Base-by-base conservation (phyloP, 2,113 vertebrate species). In the Amphilophus citrinellus region DNA sequence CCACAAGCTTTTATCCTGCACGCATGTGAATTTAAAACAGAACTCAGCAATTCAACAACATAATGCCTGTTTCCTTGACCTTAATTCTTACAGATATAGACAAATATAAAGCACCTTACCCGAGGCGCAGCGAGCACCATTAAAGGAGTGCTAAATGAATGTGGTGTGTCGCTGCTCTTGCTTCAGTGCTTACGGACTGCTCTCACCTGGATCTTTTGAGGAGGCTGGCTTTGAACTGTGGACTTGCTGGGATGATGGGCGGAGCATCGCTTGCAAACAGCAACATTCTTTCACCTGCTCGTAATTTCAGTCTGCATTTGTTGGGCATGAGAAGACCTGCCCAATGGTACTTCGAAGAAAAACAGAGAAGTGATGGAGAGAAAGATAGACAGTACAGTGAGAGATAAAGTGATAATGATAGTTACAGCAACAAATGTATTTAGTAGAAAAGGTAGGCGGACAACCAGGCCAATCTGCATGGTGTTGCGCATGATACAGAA, bases 71-170 rank as follows among this genome's bases (percentile, higher is more conserved):
- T 56, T 58, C 76, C 18, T 58, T 77, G 3, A 78, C 61, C 2
- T 61, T 3, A 22, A 15, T 15, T 17, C 13, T 27, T 59, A 9
- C 4, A 50, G 56, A 81, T 22, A 7, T 24, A 71, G 8, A 71
- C 9, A 76, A 61, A 63, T 22, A 58, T 35, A 65, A 75, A 84
- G 3, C 22, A 10, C 11, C 89, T 90, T 91, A 93, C 93, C 91
- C 84, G 56, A 17, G 59, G 42, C 27, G 11, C 9, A 61, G 44
- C n/a, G 44, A n/a, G 30, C 30, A 2, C 63, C 6, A 30, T 44
- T n/a, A 78, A 65, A 73, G 11, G 15, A 30, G 24, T 47, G 13
- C 2, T 4, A 27, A 13, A 65, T 17, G 22, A 27, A 75, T 60
- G 65, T 15, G 15, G 27, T 24, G 50, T 86, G 18, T 76, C 27